Evolutionary conservation across 2,797 vertebrate species (phyloP).

Genomic region (Tokudaia tokunoshimensis): DNA sequence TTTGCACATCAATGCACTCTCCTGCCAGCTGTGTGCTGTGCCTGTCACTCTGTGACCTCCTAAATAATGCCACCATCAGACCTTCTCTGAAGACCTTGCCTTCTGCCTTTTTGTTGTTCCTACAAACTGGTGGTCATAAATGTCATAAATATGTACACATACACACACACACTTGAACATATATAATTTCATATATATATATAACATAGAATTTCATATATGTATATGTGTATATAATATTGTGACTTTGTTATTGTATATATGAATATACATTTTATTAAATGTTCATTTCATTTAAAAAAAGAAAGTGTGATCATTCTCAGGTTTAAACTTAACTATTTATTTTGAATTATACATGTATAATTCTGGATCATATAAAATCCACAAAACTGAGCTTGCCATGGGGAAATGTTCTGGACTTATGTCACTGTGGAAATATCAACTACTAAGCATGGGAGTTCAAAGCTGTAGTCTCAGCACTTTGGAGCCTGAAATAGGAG

Average conservation of each 20-base stretch:
- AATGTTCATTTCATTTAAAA: neutral
- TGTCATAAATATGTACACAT: neutral
- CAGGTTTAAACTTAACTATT: conserved; percentile 69
- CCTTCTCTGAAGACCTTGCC: neutral
- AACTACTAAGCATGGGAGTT: neutral
- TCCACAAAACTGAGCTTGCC: neutral
- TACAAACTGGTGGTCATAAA: neutral
- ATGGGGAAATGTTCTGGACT: neutral
- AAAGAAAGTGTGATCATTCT: conserved; percentile 47
- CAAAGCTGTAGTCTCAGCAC: neutral
- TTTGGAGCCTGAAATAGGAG: neutral
- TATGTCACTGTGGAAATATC: neutral
- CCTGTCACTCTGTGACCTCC: neutral
- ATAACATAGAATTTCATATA: neutral
- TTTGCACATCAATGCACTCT: conserved; percentile 14
- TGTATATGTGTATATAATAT: neutral
- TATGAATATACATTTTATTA: neutral
- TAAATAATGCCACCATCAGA: neutral
- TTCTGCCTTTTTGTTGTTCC: neutral
- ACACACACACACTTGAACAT: neutral
- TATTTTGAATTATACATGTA: conserved; percentile 31
- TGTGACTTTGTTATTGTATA: neutral
- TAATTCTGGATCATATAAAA: conserved; percentile 38
- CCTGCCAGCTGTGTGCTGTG: neutral
- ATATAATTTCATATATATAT: neutral